A percentile compares a stretch with the other conserved stretches of the same genome.
Evolutionary conservation across 1,140 invertebrate genomes (phyloP).

Genomic region (Trypoxylus dichotomus): DNA sequence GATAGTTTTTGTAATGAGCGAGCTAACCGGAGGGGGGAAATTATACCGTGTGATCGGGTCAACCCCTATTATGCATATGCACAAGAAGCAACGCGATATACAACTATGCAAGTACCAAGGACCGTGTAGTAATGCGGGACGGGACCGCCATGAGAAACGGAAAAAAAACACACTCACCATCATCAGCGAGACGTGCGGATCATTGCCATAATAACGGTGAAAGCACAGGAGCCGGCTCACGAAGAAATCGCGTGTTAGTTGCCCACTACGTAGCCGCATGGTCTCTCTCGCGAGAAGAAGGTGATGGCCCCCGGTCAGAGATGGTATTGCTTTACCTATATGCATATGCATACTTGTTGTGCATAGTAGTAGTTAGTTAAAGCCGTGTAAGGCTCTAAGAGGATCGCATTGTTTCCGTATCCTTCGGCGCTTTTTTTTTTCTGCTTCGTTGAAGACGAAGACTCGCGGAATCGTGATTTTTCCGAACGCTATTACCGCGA

Average conservation of each 20-base stretch:
- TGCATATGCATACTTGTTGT: not conserved
- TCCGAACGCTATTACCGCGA: not conserved
- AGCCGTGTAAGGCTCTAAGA: not conserved
- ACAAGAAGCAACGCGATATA: not conserved
- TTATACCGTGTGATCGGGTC: slow-evolving; percentile 20
- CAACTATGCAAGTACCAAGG: not conserved
- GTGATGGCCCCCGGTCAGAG: not conserved
- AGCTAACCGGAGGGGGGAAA: not conserved
- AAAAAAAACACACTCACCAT: not conserved
- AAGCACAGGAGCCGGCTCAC: slow-evolving; percentile 22
- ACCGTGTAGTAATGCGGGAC: not conserved
- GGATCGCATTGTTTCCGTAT: not conserved
- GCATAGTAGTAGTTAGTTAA: not conserved
- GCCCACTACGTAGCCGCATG: not conserved
- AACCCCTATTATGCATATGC: slow-evolving; percentile 6
- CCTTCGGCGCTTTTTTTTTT: slow-evolving; percentile 8
- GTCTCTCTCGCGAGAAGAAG: not conserved
- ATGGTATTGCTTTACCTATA: slow-evolving; percentile 1
- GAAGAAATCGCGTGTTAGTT: slow-evolving; percentile 23
- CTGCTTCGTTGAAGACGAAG: too few species aligned
- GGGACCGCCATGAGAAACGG: not conserved
- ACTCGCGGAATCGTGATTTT: slow-evolving; percentile 15
- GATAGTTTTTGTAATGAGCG: slow-evolving; percentile 26
- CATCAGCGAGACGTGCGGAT: not conserved
- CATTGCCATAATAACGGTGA: slow-evolving; percentile 17